A percentile compares a stretch with the other conserved stretches of the same genome.
Evolutionary conservation across 2,888 invertebrate species (phyloP).

Genomic region (Dasypogon diadema): DNA sequence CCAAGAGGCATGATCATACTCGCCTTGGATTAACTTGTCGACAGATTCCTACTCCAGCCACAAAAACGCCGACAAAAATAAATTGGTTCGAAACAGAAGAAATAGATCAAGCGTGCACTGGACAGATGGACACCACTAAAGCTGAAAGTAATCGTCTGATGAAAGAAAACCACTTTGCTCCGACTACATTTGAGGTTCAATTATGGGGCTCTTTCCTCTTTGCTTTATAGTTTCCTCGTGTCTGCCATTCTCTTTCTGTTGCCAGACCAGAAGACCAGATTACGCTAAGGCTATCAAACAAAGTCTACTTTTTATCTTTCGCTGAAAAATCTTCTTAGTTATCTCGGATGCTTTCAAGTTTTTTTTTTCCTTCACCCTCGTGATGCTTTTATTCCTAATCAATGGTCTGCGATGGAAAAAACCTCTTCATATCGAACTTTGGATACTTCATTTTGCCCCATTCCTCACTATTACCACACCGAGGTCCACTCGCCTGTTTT

Average conservation of each 20-base stretch:
- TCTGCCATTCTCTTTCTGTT: background rate
- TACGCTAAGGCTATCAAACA: background rate
- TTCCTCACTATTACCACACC: background rate
- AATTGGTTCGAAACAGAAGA: background rate
- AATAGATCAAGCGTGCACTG: background rate
- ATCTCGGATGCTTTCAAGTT: conserved; percentile 26
- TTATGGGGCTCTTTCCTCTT: background rate
- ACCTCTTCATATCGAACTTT: conserved; percentile 23
- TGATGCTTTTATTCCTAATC: conserved; percentile 38
- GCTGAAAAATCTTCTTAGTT: conserved; percentile 35
- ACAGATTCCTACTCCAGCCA: too few species aligned
- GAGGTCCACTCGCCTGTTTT: conserved; percentile 10
- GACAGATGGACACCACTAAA: background rate
- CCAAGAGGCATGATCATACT: too few species aligned
- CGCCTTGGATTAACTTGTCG: too few species aligned
- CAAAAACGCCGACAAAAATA: background rate
- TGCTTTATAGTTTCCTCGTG: background rate
- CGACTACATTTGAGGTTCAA: conserved; percentile 3
- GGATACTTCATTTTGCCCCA: background rate
- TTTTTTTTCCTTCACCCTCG: background rate
- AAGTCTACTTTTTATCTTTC: background rate
- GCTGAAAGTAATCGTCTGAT: background rate
- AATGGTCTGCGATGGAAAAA: conserved; percentile 27
- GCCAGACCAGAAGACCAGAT: background rate
- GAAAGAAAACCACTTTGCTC: background rate